These are phyloP conservation scores for Magallana ariakensis DNA, from an alignment of 1,140 invertebrate genomes.

Conservation along the genomic window DNA sequence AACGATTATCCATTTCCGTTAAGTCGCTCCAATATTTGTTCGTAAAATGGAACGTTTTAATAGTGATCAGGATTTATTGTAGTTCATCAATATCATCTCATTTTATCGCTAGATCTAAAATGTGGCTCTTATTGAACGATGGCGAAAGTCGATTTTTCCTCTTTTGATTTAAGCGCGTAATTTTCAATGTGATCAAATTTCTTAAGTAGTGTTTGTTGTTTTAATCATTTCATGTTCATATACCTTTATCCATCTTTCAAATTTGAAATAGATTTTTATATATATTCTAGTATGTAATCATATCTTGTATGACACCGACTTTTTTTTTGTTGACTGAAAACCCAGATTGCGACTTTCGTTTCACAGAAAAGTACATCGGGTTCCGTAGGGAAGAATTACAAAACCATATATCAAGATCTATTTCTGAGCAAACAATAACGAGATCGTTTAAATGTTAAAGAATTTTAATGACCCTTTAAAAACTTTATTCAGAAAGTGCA, in stretches of 20 bases:
- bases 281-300: no score
- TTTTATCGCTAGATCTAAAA: conserved; percentile 8
- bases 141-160: background rate
- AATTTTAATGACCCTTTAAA: no score
- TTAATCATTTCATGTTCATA: background rate
- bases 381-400: no score
- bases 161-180: background rate
- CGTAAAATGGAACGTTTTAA: background rate
- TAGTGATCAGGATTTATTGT: background rate
- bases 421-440: no score
- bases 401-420: no score
- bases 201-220: background rate
- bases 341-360: no score
- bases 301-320: no score
- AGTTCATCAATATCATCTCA: background rate
- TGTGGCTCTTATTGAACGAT: conserved; percentile 3
- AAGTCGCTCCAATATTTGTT: background rate
- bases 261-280: no score
- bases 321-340: no score
- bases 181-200: background rate
- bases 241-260: no score
- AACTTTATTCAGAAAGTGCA: background rate
- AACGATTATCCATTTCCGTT: background rate
- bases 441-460: no score
- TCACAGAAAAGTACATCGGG: no score